Evolutionary conservation across 2,797 vertebrate genomes (phyloP), one percentile per base, ranked within the genome.

Genomic region (Botia almorhae): DNA sequence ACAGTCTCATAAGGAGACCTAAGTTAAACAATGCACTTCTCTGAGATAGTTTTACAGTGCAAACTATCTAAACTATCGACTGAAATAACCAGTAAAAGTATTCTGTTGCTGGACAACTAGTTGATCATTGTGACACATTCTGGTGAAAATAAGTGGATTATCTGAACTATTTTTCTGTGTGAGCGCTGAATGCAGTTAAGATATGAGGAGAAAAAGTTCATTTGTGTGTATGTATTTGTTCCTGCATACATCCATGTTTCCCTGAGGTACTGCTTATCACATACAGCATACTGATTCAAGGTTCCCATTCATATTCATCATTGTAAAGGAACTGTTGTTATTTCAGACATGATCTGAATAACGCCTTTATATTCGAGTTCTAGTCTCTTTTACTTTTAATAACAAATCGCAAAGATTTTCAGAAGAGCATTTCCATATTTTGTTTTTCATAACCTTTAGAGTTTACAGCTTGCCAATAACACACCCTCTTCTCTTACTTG

Each of bases 291-390:
- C 55, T 63, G 65, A 78, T 65, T 19, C 70, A 82, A 68, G 19
- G 33, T 56, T 74, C 69, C 46, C 10, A 78, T 78, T 69, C 76
- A 75, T 80, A 79, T 67, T 79, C 56, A 69, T 53, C 64, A 64
- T 29, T 61, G 36, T 61, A 64, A 26, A 69, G 21, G 63, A 78
- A 74, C 58, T 3, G 56, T 14, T 76, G 68, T 74, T 77, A 60
- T 67, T 78, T 11, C 10, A 69, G 61, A 55, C 16, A 69, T 14
- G 23, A 53, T 69, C 14, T 33, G 55, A 83, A 55, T 29, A 78
- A 74, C 19, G n/a, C 71, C 43, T 65, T 29, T 60, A 78, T 69
- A 65, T 63, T 55, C 74, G 55, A 73, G 46, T 70, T 55, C 76
- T 16, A 29, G 23, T 74, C 7, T 69, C 16, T 70, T 74, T 70